phyloP scores from a whole-genome alignment of 2,797 vertebrate genomes.

The Perodicticus potto region DNA sequence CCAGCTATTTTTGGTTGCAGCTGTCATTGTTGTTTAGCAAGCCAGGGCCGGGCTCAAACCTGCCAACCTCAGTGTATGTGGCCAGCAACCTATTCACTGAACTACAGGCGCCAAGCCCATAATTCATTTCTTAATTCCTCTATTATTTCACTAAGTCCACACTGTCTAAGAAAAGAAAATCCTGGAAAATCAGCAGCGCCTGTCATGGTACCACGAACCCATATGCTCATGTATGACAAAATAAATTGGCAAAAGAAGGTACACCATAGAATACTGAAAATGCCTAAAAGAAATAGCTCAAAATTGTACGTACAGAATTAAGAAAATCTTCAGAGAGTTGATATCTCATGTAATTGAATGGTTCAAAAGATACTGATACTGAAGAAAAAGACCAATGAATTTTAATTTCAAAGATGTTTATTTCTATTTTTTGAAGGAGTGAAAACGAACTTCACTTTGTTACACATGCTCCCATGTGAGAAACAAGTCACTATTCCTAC shows the following conservation, averaged over 20 bases:
- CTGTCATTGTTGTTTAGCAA: no score
- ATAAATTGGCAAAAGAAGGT: background rate
- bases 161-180: slow-evolving; percentile 53
- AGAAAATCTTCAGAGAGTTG: slow-evolving; percentile 22
- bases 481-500: slow-evolving; percentile 25
- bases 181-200: background rate
- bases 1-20: no score
- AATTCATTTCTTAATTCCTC: slow-evolving; percentile 18
- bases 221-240: background rate
- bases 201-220: background rate
- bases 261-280: background rate
- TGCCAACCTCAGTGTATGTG: no score
- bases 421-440: slow-evolving; percentile 52
- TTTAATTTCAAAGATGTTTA: slow-evolving; percentile 30
- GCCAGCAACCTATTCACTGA: no score
- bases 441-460: slow-evolving; percentile 43
- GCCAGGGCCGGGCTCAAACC: no score
- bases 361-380: background rate
- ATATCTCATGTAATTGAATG: background rate
- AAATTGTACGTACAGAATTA: background rate
- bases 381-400: background rate
- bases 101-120: background rate
- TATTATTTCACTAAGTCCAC: background rate
- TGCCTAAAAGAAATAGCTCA: background rate
- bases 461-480: background rate